A percentile compares a stretch with the other conserved stretches of the same genome.
phyloP scores from a whole-genome alignment of 2,113 vertebrate species.

The Mastomys natalensis region DNA sequence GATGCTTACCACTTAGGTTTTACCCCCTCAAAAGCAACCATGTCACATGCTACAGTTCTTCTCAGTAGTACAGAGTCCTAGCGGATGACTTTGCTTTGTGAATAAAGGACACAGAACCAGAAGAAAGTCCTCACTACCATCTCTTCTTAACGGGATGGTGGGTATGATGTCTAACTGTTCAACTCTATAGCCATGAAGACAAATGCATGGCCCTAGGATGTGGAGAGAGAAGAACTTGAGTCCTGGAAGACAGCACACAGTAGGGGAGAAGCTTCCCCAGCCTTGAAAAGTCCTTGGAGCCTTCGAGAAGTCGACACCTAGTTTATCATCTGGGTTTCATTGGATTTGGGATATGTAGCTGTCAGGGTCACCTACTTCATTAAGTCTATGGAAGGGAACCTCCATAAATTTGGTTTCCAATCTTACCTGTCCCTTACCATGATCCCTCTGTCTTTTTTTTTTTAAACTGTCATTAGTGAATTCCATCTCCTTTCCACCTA shows the following conservation, averaged over 20 bases:
- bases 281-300: not conserved
- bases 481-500: not conserved
- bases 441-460: not conserved
- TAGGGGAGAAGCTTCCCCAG: not conserved
- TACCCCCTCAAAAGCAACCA: not conserved
- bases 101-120: not conserved
- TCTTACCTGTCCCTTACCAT: not conserved
- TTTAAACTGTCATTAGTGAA: not conserved
- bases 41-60: not conserved
- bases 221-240: not conserved
- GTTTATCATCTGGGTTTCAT: not conserved
- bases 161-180: too few species aligned
- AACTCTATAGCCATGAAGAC: not conserved
- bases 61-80: not conserved
- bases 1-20: not conserved
- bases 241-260: not conserved
- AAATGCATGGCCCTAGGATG: not conserved
- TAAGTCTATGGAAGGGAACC: not conserved
- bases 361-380: not conserved
- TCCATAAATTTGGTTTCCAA: not conserved
- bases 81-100: not conserved
- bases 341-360: too few species aligned
- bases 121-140: not conserved
- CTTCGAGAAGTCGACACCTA: not conserved
- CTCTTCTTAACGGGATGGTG: not conserved